These are phyloP conservation scores for Aurelia sp. DNA, from an alignment of 30 jellyfish, hydroid and myxozoan genomes.

Conservation along the genomic window DNA sequence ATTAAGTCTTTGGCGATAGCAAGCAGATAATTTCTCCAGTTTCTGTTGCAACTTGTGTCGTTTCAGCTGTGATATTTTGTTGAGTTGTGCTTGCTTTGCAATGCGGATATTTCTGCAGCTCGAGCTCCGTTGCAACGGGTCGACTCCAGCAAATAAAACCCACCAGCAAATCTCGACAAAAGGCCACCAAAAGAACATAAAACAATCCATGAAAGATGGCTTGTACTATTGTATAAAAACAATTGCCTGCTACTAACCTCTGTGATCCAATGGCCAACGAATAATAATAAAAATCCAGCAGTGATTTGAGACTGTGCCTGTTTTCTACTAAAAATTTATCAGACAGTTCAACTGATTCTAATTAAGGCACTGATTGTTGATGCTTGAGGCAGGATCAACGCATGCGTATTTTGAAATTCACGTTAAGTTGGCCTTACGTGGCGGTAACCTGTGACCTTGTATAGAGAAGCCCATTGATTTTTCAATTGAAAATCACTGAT, in stretches of 20 bases:
- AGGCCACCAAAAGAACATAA: constrained; percentile 44
- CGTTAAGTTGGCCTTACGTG: constrained; percentile 86
- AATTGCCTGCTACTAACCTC: constrained; percentile 60
- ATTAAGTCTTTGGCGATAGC: no score
- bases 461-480: constrained; percentile 58
- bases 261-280: constrained; percentile 16
- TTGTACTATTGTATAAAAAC: constrained; percentile 40
- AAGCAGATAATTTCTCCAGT: no score
- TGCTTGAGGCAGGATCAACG: constrained; percentile 70
- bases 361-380: constrained; percentile 60
- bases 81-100: no score
- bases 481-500: constrained; percentile 45
- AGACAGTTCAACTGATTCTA: constrained; percentile 68
- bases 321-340: constrained; percentile 45
- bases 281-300: constrained; percentile 28
- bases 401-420: constrained; percentile 68
- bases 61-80: no score
- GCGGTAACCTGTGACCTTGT: constrained; percentile 71
- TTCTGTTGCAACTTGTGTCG: no score
- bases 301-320: neutral
- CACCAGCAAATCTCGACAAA: constrained; percentile 61
- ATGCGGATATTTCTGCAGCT: no score
- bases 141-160: constrained; percentile 4
- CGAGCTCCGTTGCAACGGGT: constrained; percentile 32
- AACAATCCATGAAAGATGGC: constrained; percentile 20